Evolutionary conservation across 2,888 invertebrate genomes (phyloP), one percentile per base, ranked within the genome.

Genomic region (Choreutis nemorana): DNA sequence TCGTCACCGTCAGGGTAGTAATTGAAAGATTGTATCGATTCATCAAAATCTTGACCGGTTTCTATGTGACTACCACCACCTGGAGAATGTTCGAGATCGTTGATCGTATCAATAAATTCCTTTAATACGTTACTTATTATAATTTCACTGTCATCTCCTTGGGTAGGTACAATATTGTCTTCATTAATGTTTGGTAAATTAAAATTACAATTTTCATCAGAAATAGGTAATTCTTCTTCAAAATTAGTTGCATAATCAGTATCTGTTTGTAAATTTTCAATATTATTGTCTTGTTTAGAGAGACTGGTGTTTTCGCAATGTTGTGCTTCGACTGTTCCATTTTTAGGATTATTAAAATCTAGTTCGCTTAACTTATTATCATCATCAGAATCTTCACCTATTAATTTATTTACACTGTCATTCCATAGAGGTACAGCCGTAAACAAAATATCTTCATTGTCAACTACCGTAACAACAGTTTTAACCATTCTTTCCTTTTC

Each of bases 381-480:
- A 18, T 8, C 18, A 18, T 18, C 8, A 6, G 5, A 5, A 6
- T 18, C 18, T 5, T 18, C 18, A 8, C 8, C 18, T 18, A 18
- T 18, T 18, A 18, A 18, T 6, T 8, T 18, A 18, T 18, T 18
- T 6, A 6, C 18, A 18, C 7, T 2, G 10, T n/a, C 23, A 11
- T 14, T 21, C 63, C 64, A 70, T 10, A 59, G 30, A 22, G 45
- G 35, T 4, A 43, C 30, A 7, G 75, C 55, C 1, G 77, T 77
- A 26, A 43, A 65, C 11, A 78, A 31, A 31, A 77, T 68, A 42
- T 78, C 77, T 48, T 73, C 77, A 12, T 33, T 39, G 35, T 78
- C 77, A 2, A 57, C 72, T 2, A 78, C 55, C 6, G 75, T 77
- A 0, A 75, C 35, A 0, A 75, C 73, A 30, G 37, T 57, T 36